These are phyloP conservation scores for Chloroceryle aenea DNA, from an alignment of 2,113 vertebrate genomes.

Conservation along the genomic window DNA sequence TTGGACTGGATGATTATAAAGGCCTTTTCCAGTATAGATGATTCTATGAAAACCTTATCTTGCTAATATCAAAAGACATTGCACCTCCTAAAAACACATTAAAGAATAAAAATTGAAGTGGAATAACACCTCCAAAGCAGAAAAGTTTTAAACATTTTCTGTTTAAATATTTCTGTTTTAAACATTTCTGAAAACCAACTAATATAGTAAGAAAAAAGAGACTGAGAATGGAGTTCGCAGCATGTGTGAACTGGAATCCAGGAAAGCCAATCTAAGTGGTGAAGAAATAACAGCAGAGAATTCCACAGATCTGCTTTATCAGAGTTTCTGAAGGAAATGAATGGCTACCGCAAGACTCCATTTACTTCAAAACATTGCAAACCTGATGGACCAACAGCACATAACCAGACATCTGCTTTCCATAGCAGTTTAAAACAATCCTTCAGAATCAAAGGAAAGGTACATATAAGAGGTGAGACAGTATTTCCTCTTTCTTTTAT, in stretches of 20 bases:
- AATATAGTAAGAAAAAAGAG: too few species aligned
- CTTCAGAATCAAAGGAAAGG: not conserved
- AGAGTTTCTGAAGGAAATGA: not conserved
- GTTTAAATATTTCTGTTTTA: too few species aligned
- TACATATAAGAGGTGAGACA: not conserved
- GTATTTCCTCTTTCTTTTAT: not conserved
- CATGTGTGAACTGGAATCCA: not conserved
- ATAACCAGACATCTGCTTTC: not conserved
- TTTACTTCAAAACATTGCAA: not conserved
- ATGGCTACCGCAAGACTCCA: not conserved
- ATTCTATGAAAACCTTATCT: not conserved
- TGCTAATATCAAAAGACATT: not conserved
- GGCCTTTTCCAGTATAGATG: not conserved
- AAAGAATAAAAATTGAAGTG: not conserved
- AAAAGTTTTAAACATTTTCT: not conserved
- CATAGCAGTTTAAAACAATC: not conserved
- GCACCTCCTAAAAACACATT: not conserved
- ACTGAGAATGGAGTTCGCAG: not conserved
- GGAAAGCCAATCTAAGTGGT: not conserved
- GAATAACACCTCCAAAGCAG: not conserved
- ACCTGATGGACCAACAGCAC: not conserved
- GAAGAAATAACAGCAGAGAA: not conserved
- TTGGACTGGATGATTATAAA: not conserved
- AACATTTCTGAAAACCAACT: too few species aligned
- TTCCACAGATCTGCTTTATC: not conserved